Conservation (phyloP, 2,797 vertebrate species). For the Danio aesculapii region DNA sequence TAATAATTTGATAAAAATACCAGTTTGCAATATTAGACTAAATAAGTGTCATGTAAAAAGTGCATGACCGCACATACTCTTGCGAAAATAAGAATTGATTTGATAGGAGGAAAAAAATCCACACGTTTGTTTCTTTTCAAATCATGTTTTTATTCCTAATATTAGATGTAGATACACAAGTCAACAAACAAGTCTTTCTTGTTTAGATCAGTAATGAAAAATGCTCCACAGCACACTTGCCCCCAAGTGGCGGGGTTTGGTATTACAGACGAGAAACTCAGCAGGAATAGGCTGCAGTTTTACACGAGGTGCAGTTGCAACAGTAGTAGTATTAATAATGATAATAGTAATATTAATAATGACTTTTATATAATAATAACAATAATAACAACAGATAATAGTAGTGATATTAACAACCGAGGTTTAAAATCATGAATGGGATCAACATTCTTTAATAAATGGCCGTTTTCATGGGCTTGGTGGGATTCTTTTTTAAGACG, state of each 20-base stretch:
- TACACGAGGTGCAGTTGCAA: conserved; percentile 80
- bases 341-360: conserved; percentile 71
- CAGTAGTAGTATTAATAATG: conserved; percentile 77
- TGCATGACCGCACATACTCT: too few relatives aligned
- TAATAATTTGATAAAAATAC: too few relatives aligned
- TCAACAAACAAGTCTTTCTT: conserved; percentile 78
- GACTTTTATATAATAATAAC: conserved; percentile 67
- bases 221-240: conserved; percentile 86
- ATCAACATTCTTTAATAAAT: conserved; percentile 76
- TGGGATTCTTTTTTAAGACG: conserved; percentile 20
- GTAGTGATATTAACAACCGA: conserved; percentile 79
- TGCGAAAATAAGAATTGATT: too few relatives aligned
- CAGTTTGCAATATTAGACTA: too few relatives aligned
- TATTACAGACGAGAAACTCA: conserved; percentile 83
- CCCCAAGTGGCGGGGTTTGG: conserved; percentile 80
- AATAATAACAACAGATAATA: conserved; percentile 72
- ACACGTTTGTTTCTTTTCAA: conserved; percentile 70
- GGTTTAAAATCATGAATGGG: conserved; percentile 67
- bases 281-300: conserved; percentile 80
- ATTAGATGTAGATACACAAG: conserved; percentile 85
- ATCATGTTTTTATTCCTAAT: conserved; percentile 86
- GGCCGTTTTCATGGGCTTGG: conserved; percentile 43
- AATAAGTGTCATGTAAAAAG: too few relatives aligned
- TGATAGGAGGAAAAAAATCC: background rate
- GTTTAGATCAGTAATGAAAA: conserved; percentile 74